Evolutionary conservation across 35 echinoderm and acorn worm genomes (phyloP), one percentile per base, ranked within the genome.

Genomic region (Stichopus chloronotus): DNA sequence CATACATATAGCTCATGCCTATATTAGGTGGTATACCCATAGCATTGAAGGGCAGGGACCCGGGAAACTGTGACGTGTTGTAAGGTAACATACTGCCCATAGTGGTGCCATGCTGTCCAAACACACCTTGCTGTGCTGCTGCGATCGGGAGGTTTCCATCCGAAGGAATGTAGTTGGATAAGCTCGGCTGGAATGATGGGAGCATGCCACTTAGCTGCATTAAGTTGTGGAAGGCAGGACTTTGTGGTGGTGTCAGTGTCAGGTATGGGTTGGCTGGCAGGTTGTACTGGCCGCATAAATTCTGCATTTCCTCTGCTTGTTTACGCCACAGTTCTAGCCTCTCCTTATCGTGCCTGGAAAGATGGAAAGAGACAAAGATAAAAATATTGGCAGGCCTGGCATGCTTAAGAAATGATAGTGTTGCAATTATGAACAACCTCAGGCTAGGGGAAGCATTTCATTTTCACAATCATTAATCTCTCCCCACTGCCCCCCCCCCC

Each of bases 1-100:
- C 25, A 65, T 71, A 72, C 87, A 89, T 53, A 52, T 89, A 89
- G n/a, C 87, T 21, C 87, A 89, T 71, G 59, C 59, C 87, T 72
- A 89, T 25, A 89, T 89, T 89, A 71, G 87, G 87, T 71, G 87
- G 87, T 30, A 89, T 89, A 72, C 60, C 25, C 87, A 89, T 89
- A 43, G 59, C 14, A 72, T 71, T 89, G 59, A 89, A 89, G 25
- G 87, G 82, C 17, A 85, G 22, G 58, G 82, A 59, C 13, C 55
- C 82, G 0, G 82, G 11, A 72, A 89, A 89, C 30, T 89, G 87
- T 5, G 87, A 72, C 22, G 90, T 5, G 76, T 79, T 79, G 90
- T 78, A 91, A 21, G 90, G 90, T 9, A 91, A n/a, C 68, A 91
- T 91, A 8, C 72, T 54, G n/a, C 22, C 90, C 72, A 89, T 54